Conservation (phyloP, 2,888 invertebrate genomes). For the Rhamnusium bicolor region DNA sequence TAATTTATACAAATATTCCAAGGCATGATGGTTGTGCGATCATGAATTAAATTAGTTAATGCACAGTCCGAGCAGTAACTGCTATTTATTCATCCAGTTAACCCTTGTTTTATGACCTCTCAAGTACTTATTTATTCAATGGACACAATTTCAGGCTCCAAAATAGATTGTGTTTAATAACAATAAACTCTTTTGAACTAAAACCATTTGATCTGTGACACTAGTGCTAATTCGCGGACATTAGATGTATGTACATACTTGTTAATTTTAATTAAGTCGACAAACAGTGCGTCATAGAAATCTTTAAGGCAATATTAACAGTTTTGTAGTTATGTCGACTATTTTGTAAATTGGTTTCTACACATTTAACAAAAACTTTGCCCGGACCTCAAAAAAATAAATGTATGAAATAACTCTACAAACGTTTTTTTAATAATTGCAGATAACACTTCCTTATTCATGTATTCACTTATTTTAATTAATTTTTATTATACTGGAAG, state of each 20-base stretch:
- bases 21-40: conserved; percentile 1
- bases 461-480: too few relatives aligned
- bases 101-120: conserved; percentile 35
- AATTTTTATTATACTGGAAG: too few relatives aligned
- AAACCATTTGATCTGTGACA: conserved; percentile 47
- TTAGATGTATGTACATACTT: conserved; percentile 21
- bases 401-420: too few relatives aligned
- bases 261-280: conserved; percentile 19
- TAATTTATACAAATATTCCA: neutral
- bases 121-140: conserved; percentile 32
- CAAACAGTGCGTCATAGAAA: conserved; percentile 16
- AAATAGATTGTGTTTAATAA: conserved; percentile 36
- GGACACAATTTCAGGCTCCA: conserved; percentile 32
- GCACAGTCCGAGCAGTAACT: conserved; percentile 10
- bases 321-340: neutral
- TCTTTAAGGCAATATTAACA: neutral
- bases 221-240: conserved; percentile 23
- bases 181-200: conserved; percentile 49
- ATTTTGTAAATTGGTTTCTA: neutral
- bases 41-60: conserved; percentile 24
- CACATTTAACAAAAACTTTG: neutral
- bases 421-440: too few relatives aligned
- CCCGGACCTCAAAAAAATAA: too few relatives aligned
- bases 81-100: conserved; percentile 23
- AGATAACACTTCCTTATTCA: too few relatives aligned